Percentiles rank a stretch among this genome's conserved stretches.
These are phyloP conservation scores for Actinia tenebrosa DNA, from an alignment of 64 coral and sea anemone species.

Conservation along the genomic window DNA sequence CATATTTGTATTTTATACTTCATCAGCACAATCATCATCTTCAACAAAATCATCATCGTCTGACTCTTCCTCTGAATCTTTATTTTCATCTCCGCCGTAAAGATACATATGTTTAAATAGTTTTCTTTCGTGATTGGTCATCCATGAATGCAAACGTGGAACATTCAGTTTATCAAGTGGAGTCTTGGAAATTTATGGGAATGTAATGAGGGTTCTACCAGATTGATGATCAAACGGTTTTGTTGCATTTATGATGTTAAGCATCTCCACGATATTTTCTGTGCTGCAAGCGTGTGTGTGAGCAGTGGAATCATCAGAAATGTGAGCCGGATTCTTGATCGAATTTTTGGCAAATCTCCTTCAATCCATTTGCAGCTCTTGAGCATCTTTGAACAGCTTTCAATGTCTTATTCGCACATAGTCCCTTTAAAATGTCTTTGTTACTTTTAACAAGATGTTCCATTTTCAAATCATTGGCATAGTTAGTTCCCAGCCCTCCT, in stretches of 20 bases:
- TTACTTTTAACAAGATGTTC: conserved; percentile 23
- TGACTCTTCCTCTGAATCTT: not conserved
- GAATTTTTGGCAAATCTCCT: not conserved
- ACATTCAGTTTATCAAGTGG: conserved; percentile 41
- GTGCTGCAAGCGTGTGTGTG: conserved; percentile 18
- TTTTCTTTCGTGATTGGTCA: conserved; percentile 27
- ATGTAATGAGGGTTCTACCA: conserved; percentile 8
- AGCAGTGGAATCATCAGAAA: conserved; percentile 13
- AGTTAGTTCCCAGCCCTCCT: conserved; percentile 47
- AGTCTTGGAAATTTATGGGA: conserved; percentile 35
- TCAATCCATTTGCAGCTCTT: not conserved
- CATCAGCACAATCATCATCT: not conserved
- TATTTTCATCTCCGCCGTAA: not conserved
- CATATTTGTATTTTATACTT: too few relatives aligned
- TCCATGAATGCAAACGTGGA: conserved; percentile 3
- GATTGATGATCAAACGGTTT: conserved; percentile 29
- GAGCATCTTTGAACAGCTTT: conserved; percentile 30
- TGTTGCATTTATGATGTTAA: not conserved
- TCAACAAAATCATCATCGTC: not conserved
- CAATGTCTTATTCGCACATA: conserved; percentile 45
- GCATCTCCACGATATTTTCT: conserved; percentile 46
- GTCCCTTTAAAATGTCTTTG: conserved; percentile 16
- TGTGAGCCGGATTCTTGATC: too few relatives aligned
- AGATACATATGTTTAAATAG: not conserved
- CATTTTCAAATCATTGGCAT: conserved; percentile 54